A percentile compares a stretch with the other conserved stretches of the same genome.
phyloP scores from a whole-genome alignment of 1,140 invertebrate species.

The Probaryconus sp. region DNA sequence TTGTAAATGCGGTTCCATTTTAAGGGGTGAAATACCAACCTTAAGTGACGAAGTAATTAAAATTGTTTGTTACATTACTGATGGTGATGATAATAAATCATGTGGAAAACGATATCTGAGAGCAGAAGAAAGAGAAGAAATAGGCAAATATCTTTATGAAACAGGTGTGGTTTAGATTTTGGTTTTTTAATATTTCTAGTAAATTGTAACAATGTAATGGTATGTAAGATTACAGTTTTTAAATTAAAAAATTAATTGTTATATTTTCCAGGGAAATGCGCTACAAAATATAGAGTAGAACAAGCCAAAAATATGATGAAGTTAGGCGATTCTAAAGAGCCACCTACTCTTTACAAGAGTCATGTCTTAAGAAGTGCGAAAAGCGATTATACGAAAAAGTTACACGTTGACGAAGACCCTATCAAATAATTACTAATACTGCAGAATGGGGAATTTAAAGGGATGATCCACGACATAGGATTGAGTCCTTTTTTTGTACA shows the following conservation, averaged over 20 bases:
- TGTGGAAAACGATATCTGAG: not conserved
- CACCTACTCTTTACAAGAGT: not conserved
- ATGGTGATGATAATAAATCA: no score
- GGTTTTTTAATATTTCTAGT: no score
- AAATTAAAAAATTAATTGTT: no score
- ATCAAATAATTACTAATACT: not conserved
- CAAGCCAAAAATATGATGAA: not conserved
- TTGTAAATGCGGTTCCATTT: no score
- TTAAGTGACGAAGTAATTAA: no score
- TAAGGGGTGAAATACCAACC: no score
- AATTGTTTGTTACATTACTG: no score
- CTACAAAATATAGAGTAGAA: not conserved
- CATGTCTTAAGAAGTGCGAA: not conserved
- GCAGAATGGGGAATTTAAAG: not conserved
- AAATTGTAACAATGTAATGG: no score
- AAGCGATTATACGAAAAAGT: not conserved
- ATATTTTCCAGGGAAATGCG: not conserved
- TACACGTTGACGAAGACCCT: not conserved
- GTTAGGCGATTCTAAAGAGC: not conserved
- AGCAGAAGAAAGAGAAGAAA: not conserved
- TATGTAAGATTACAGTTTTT: no score
- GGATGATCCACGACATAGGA: not conserved
- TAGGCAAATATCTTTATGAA: not conserved
- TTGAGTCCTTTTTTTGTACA: not conserved
- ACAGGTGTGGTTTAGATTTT: no score